These are phyloP conservation scores for Erannis defoliaria DNA, from an alignment of 2,888 invertebrate genomes.

Conservation along the genomic window DNA sequence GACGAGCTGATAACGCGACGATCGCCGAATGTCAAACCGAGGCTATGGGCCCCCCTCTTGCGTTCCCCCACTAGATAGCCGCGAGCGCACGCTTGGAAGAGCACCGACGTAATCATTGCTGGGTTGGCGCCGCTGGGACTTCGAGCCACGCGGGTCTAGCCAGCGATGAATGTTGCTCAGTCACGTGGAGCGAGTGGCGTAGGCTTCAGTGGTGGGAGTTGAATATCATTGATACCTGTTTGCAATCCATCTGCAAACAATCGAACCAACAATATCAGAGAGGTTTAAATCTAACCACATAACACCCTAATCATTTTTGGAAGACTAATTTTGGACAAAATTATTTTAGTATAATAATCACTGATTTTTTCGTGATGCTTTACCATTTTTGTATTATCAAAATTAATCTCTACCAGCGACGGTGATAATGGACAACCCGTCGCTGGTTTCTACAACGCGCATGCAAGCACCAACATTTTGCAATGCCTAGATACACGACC, in stretches of 20 bases:
- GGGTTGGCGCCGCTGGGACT: constrained; percentile 48
- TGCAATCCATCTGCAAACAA: constrained; percentile 67
- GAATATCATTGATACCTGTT: constrained; percentile 43
- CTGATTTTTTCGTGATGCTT: constrained; percentile 6
- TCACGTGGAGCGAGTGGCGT: constrained; percentile 36
- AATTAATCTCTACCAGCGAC: no score
- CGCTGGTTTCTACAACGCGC: constrained; percentile 30
- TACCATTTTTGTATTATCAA: neutral
- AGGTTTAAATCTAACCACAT: no score
- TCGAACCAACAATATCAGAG: constrained; percentile 45
- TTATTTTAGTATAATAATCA: no score
- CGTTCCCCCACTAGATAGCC: constrained; percentile 63
- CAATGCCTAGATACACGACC: constrained; percentile 53
- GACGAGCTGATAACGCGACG: constrained; percentile 82
- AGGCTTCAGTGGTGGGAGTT: constrained; percentile 35
- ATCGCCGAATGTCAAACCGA: constrained; percentile 84
- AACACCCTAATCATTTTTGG: no score
- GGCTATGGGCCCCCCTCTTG: constrained; percentile 78
- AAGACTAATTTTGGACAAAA: no score
- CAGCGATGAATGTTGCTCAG: constrained; percentile 42
- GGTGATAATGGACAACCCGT: no score
- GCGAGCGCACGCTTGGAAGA: constrained; percentile 51
- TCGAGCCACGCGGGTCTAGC: constrained; percentile 44
- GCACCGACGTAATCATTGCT: constrained; percentile 65
- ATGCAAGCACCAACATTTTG: constrained; percentile 65